phyloP scores from a whole-genome alignment of 1,140 invertebrate species.

The Drosophila bocqueti region DNA sequence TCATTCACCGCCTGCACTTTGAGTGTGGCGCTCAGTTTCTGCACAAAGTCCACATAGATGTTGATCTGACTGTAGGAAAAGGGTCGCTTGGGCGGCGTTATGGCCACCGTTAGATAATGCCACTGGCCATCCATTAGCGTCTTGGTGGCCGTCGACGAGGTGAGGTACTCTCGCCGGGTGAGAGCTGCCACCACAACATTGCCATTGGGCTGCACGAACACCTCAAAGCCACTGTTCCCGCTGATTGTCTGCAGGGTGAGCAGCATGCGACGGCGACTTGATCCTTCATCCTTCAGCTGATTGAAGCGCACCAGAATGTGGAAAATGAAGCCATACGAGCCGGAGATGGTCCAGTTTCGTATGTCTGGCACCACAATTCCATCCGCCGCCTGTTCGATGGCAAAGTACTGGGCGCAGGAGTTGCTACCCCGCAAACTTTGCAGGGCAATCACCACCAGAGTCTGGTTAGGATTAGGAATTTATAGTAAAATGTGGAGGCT shows the following conservation, averaged over 20 bases:
- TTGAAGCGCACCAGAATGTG: constrained; percentile 87
- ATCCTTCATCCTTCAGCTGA: constrained; percentile 41
- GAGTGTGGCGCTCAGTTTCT: constrained; percentile 86
- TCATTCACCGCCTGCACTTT: constrained; percentile 88
- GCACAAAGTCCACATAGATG: constrained; percentile 88
- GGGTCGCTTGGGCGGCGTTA: constrained; percentile 87
- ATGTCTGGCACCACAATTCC: constrained; percentile 86
- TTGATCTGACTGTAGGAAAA: constrained; percentile 88
- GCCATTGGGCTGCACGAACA: constrained; percentile 87
- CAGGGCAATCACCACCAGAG: constrained; percentile 71
- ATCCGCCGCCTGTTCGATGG: constrained; percentile 86
- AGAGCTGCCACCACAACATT: constrained; percentile 87
- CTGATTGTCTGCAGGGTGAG: constrained; percentile 86
- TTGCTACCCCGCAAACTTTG: constrained; percentile 73
- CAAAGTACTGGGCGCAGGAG: constrained; percentile 84
- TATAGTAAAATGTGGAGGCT: neutral
- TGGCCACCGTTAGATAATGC: constrained; percentile 88
- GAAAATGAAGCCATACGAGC: constrained; percentile 87
- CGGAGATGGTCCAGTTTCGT: constrained; percentile 86
- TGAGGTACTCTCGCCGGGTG: constrained; percentile 87
- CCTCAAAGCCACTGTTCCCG: constrained; percentile 87
- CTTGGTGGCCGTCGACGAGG: constrained; percentile 86
- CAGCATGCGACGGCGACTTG: constrained; percentile 70
- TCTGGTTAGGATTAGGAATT: constrained; percentile 25
- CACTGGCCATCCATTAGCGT: constrained; percentile 87